phyloP scores from a whole-genome alignment of 2,113 vertebrate genomes.

The Phalacrocorax brasilianus region DNA sequence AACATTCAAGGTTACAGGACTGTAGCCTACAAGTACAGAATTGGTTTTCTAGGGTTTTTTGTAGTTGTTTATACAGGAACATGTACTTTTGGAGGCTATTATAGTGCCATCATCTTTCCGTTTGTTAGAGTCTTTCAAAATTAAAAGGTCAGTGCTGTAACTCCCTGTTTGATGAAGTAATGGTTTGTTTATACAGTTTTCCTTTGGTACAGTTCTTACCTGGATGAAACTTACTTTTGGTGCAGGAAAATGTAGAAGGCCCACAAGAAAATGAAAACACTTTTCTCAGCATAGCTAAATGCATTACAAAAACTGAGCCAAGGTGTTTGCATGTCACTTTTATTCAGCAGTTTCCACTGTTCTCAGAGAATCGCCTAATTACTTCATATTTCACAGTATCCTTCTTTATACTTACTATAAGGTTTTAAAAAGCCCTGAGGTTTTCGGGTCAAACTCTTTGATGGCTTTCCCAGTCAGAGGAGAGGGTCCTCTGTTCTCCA shows the following conservation, averaged over 20 bases:
- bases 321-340: neutral
- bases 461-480: neutral
- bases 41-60: neutral
- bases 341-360: neutral
- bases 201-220: neutral
- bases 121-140: neutral
- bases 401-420: neutral
- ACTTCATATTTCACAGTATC: neutral
- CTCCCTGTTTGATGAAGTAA: neutral
- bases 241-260: neutral
- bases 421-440: neutral
- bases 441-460: neutral
- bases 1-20: neutral
- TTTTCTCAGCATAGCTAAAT: neutral
- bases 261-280: neutral
- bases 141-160: neutral
- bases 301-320: neutral
- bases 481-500: neutral
- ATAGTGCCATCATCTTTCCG: neutral
- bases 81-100: neutral
- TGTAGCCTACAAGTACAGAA: neutral
- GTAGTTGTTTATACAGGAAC: neutral
- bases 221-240: neutral
- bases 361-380: neutral
- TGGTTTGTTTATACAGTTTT: neutral